Evolutionary conservation across 2,888 invertebrate genomes (phyloP), one percentile per base, ranked within the genome.

Genomic region (Eristalinus aeneus): DNA sequence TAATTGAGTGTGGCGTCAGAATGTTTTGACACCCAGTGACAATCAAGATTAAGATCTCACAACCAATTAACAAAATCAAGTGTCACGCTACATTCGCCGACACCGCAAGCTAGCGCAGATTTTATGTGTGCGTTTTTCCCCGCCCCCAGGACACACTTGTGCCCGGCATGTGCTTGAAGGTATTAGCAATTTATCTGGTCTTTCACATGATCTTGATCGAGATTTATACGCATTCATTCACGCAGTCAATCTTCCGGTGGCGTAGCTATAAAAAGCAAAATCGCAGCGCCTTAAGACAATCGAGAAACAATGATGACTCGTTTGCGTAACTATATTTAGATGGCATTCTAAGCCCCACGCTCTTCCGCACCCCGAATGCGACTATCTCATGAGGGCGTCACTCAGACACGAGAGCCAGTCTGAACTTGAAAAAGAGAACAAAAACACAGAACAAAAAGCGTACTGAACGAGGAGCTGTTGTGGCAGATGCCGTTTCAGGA

Each of bases 161-260:
- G 9, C n/a, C 22, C 23, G 9, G 54, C 23, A 12, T 3, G 4
- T 56, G 16, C 16, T n/a, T 8, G 46, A 5, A 16, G 31, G 60
- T 11, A 39, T 22, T 23, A 23, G 53, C 27, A 8, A 6, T 58
- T 53, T 46, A 75, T 75, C 67, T 60, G 60, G 60, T 60, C 71
- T 22, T 78, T 78, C 78, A 78, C 83, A 83, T 78, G 83, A 83
- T 83, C 78, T 83, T 83, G 83, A 83, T 83, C 78, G 68, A 64
- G 78, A 78, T 78, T 83, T 78, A 78, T 68, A 73, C 39, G 64
- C 73, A 64, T 74, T 69, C 46, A 69, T 73, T 74, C 73, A 78
- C 73, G 83, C 68, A 83, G 78, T 65, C 16, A 46, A 69, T 32
- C 58, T 11, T 34, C 31, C 22, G 16, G 11, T n/a, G n/a, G 23